Evolutionary conservation across 2,797 vertebrate genomes (phyloP).

Genomic region (Adrianichthys oophorus): DNA sequence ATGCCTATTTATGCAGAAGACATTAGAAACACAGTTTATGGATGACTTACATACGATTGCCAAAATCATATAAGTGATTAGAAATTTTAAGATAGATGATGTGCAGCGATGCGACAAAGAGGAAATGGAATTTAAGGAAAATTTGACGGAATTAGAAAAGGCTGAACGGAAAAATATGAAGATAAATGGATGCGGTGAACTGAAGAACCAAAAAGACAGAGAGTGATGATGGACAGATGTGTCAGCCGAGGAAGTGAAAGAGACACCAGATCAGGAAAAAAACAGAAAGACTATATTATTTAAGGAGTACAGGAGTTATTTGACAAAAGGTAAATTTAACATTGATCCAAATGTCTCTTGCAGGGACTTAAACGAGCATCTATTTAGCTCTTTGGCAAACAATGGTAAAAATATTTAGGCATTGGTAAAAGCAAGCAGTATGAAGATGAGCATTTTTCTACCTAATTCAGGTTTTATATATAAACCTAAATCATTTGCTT

Average conservation of each 20-base stretch:
- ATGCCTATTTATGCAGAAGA: slow-evolving; percentile 9
- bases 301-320: too few relatives aligned
- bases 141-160: slow-evolving; percentile 18
- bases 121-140: slow-evolving; percentile 44
- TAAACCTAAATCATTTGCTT: too few relatives aligned
- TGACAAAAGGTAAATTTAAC: too few relatives aligned
- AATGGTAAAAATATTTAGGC: too few relatives aligned
- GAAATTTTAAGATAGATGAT: slow-evolving; percentile 33
- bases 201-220: slow-evolving; percentile 18
- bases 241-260: slow-evolving; percentile 10
- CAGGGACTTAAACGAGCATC: too few relatives aligned
- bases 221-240: slow-evolving; percentile 34
- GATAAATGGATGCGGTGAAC: slow-evolving; percentile 38
- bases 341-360: too few relatives aligned
- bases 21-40: slow-evolving; percentile 3
- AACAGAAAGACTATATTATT: too few relatives aligned
- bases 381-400: too few relatives aligned
- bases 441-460: too few relatives aligned
- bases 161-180: slow-evolving; percentile 18
- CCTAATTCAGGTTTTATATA: too few relatives aligned
- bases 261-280: too few relatives aligned
- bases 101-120: slow-evolving; percentile 27
- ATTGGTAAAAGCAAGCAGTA: too few relatives aligned
- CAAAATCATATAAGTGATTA: slow-evolving; percentile 41
- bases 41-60: slow-evolving; percentile 14